Percentiles rank a stretch among this genome's conserved stretches.
These are phyloP conservation scores for Ornithoptera alexandrae DNA, from an alignment of 2,888 invertebrate genomes.

Conservation along the genomic window DNA sequence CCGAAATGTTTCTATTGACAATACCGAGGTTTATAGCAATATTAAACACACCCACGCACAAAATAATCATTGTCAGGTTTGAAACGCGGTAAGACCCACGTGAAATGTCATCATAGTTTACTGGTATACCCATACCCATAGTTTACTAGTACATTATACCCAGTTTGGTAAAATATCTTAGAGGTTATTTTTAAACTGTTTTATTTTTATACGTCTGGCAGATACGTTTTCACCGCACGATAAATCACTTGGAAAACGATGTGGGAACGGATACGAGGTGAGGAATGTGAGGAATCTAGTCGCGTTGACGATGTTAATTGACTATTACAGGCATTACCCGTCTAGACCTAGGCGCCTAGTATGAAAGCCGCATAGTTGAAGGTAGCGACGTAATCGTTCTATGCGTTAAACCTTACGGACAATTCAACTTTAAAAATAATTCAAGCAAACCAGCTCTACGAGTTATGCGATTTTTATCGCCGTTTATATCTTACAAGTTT, in stretches of 20 bases:
- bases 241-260: slow-evolving; percentile 34
- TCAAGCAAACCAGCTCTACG: slow-evolving; percentile 13
- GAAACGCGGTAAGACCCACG: neutral
- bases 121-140: neutral
- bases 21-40: slow-evolving; percentile 20
- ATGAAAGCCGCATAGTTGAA: slow-evolving; percentile 36
- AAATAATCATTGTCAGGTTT: neutral
- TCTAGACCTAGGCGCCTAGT: slow-evolving; percentile 45
- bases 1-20: neutral
- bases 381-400: slow-evolving; percentile 25
- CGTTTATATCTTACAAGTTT: slow-evolving; percentile 18
- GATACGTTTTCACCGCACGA: neutral
- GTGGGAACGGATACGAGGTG: slow-evolving; percentile 56
- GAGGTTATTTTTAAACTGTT: neutral
- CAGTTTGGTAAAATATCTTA: neutral
- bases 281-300: slow-evolving; percentile 65
- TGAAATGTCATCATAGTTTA: neutral
- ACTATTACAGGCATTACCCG: slow-evolving; percentile 52
- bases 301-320: slow-evolving; percentile 63
- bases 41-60: neutral
- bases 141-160: no score
- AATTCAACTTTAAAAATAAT: slow-evolving; percentile 28
- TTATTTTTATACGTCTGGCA: neutral
- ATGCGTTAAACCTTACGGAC: slow-evolving; percentile 14
- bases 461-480: slow-evolving; percentile 26